A percentile compares a stretch with the other conserved stretches of the same genome.
Evolutionary conservation across 2,113 vertebrate species (phyloP).

Genomic region (Grammomys surdaster): DNA sequence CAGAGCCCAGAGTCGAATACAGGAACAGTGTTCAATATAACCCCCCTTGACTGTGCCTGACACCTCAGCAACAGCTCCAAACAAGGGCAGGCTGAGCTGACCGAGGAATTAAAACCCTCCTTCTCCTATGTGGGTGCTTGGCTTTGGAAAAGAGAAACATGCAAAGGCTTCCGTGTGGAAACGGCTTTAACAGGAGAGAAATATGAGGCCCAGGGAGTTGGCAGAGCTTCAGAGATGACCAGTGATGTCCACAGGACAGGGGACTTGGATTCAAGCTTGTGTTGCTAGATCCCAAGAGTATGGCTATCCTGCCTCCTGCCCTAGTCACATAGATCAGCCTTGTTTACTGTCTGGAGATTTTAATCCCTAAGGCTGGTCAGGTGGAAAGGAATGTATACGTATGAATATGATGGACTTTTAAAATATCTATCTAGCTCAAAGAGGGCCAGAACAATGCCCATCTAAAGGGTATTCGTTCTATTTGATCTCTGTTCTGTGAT

Average conservation of each 20-base stretch:
- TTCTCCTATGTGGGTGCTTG: neutral
- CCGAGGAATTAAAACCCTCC: neutral
- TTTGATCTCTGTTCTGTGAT: neutral
- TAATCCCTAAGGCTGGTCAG: neutral
- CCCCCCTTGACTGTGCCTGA: neutral
- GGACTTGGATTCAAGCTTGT: neutral
- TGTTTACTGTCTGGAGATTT: neutral
- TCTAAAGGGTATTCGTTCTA: neutral
- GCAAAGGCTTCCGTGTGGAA: neutral
- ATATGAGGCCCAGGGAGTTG: neutral
- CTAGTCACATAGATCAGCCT: accelerated
- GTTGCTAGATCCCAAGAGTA: neutral
- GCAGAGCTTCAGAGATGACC: neutral
- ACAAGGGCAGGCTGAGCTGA: neutral
- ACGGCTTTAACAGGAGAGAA: neutral
- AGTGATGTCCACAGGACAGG: accelerated
- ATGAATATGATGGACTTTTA: neutral
- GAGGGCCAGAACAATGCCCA: neutral
- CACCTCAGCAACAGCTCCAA: neutral
- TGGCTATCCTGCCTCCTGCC: accelerated
- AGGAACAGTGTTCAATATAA: neutral
- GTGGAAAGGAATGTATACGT: neutral
- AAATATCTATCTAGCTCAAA: neutral
- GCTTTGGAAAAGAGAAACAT: neutral
- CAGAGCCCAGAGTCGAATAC: neutral